A percentile compares a stretch with the other conserved stretches of the same genome.
Evolutionary conservation across 2,888 invertebrate species (phyloP).

Genomic region (Malthinus flaveolus): DNA sequence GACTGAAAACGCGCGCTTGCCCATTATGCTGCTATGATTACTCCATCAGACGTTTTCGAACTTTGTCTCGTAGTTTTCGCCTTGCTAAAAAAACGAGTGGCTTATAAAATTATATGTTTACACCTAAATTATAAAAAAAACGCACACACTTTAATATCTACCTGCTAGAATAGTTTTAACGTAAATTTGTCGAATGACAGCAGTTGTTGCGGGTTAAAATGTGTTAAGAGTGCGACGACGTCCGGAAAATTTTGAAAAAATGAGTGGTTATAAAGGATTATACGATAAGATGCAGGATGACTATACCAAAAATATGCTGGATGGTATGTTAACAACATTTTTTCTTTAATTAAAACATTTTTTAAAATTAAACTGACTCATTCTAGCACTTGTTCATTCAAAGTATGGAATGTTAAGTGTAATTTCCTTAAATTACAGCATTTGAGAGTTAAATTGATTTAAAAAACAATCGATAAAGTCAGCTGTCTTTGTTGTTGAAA

Average conservation of each 20-base stretch:
- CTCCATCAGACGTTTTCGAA: constrained; percentile 20
- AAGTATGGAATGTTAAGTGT: too few relatives aligned
- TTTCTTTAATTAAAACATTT: not conserved
- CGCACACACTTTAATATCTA: not conserved
- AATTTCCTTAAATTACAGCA: not conserved
- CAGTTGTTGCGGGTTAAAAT: not conserved
- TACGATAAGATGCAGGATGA: constrained; percentile 44
- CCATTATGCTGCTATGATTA: constrained; percentile 15
- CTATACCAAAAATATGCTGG: constrained; percentile 48
- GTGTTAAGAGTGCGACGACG: not conserved
- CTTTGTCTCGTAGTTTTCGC: constrained; percentile 32
- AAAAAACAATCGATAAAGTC: not conserved
- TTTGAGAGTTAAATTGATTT: not conserved
- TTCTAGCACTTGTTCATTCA: too few relatives aligned
- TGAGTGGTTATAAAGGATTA: constrained; percentile 43
- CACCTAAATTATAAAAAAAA: not conserved
- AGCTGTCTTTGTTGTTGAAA: not conserved
- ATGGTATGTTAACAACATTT: constrained; percentile 39
- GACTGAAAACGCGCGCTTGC: constrained; percentile 28
- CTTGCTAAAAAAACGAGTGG: not conserved
- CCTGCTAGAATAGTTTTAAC: not conserved
- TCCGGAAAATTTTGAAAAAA: constrained; percentile 25
- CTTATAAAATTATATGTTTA: not conserved
- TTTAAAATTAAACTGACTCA: not conserved
- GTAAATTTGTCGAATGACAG: not conserved